Percentiles rank a stretch among this genome's conserved stretches.
Conservation (phyloP, 2,113 vertebrate species). For the Plecturocebus donacophilus region DNA sequence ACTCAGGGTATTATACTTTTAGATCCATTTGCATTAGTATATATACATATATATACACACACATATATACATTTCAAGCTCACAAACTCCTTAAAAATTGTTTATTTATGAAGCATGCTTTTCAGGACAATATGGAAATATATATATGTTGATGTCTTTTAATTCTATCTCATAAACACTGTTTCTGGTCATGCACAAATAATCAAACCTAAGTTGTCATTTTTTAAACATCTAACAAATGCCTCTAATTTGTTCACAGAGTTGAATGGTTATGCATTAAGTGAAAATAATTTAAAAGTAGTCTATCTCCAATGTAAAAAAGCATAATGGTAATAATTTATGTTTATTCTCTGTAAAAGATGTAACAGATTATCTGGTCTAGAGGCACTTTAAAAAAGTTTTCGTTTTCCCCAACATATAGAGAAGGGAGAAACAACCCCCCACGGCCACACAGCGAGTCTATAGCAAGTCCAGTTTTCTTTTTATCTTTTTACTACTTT, state of each 20-base stretch:
- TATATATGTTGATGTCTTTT: not conserved
- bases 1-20: conserved; percentile 3
- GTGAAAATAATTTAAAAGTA: conserved; percentile 46
- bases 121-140: not conserved
- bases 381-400: not conserved
- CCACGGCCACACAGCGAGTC: not conserved
- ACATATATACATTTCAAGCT: not conserved
- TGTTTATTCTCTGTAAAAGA: conserved; percentile 5
- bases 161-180: conserved; percentile 4
- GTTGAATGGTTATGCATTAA: not conserved
- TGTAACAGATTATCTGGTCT: conserved; percentile 33
- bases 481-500: conserved; percentile 9
- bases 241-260: not conserved
- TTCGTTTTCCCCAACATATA: not conserved
- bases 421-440: not conserved
- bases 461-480: not conserved
- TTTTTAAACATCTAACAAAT: not conserved
- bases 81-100: not conserved
- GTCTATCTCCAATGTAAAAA: not conserved
- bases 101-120: not conserved
- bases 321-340: conserved; percentile 6
- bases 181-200: not conserved
- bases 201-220: not conserved
- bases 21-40: conserved; percentile 27
- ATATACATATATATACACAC: not conserved